These are phyloP conservation scores for Maconellicoccus hirsutus DNA, from an alignment of 1,140 invertebrate genomes.

Conservation along the genomic window DNA sequence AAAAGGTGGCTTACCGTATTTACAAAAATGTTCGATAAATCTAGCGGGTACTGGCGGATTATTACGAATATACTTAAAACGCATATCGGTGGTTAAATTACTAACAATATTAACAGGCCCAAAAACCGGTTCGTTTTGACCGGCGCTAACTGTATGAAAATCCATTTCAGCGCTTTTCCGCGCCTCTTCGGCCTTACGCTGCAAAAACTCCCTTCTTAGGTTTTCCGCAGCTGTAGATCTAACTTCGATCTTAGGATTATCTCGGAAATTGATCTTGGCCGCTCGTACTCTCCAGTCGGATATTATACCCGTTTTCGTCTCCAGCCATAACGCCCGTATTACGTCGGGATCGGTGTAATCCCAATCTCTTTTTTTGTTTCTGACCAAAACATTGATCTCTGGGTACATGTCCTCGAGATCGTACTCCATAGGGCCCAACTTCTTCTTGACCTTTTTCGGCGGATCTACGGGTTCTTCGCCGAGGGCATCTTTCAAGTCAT, in stretches of 20 bases:
- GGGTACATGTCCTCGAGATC: constrained; percentile 3
- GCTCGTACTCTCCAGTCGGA: not conserved
- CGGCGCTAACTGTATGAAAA: not conserved
- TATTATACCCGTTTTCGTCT: not conserved
- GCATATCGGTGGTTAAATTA: constrained; percentile 5
- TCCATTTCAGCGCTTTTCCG: not conserved
- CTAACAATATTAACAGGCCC: not conserved
- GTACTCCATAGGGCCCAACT: not conserved
- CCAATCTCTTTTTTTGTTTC: not conserved
- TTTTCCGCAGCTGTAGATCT: not conserved
- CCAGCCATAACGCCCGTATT: not conserved
- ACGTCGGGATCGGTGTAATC: not conserved
- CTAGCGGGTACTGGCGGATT: not conserved
- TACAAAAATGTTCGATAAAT: not conserved
- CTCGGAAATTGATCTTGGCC: not conserved
- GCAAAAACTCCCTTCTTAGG: not conserved
- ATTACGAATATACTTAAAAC: constrained; percentile 11
- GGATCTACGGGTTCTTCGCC: not conserved
- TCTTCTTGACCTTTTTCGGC: not conserved
- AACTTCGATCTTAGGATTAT: not conserved
- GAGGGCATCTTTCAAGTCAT: not conserved
- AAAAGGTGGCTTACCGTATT: not conserved
- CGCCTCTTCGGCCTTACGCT: not conserved
- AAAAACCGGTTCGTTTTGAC: not conserved
- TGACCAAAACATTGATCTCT: not conserved